phyloP scores from a whole-genome alignment of 2,888 invertebrate genomes.

The Perdita meconis region DNA sequence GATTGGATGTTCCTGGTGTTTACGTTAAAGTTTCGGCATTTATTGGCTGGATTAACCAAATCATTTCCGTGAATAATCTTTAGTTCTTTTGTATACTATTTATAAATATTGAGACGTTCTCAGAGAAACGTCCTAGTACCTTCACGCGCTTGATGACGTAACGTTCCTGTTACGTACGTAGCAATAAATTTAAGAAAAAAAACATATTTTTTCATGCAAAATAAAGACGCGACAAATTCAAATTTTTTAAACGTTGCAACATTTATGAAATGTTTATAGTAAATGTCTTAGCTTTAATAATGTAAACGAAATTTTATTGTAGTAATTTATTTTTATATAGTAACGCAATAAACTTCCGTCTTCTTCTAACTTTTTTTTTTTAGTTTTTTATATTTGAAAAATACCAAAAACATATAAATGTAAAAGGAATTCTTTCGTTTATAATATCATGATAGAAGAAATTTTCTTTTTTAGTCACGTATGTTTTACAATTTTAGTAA shows the following conservation, averaged over 20 bases:
- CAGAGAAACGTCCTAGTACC: constrained; percentile 52
- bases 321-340: constrained; percentile 1
- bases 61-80: constrained; percentile 96
- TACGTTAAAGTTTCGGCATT: constrained; percentile 98
- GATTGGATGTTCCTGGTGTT: constrained; percentile 97
- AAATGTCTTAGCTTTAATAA: constrained; percentile 30
- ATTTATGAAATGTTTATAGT: constrained; percentile 16
- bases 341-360: constrained; percentile 38
- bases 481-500: constrained; percentile 1
- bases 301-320: constrained; percentile 30
- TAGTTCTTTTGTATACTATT: constrained; percentile 51
- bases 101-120: constrained; percentile 55
- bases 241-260: constrained; percentile 20
- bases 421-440: constrained; percentile 6
- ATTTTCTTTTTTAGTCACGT: background rate
- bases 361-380: background rate
- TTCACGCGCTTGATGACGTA: constrained; percentile 62
- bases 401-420: too few relatives aligned
- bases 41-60: constrained; percentile 98
- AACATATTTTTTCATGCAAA: constrained; percentile 16
- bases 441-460: background rate
- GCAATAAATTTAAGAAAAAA: constrained; percentile 20
- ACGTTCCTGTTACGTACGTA: constrained; percentile 35
- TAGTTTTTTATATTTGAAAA: too few relatives aligned
- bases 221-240: constrained; percentile 10